These are phyloP conservation scores for Sander vitreus DNA, from an alignment of 2,113 vertebrate species.

Conservation along the genomic window DNA sequence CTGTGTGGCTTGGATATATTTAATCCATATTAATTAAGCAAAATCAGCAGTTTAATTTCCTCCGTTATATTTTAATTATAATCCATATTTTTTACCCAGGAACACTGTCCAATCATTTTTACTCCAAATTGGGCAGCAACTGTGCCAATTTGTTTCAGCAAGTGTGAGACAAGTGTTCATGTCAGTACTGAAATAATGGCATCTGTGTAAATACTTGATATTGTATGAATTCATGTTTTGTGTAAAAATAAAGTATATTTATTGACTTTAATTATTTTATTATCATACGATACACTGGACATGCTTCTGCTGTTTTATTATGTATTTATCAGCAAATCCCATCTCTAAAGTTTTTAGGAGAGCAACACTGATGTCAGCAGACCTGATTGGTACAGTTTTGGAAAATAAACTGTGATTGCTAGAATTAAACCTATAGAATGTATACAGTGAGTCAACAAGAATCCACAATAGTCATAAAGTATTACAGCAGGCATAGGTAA, in stretches of 20 bases:
- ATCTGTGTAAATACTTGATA: constrained; percentile 53
- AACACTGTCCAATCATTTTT: neutral
- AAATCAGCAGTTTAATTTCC: neutral
- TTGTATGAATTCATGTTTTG: constrained; percentile 30
- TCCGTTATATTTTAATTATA: neutral
- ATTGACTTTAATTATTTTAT: constrained; percentile 24
- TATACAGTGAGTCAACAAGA: neutral
- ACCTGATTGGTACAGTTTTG: neutral
- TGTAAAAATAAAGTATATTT: constrained; percentile 71
- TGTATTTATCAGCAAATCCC: constrained; percentile 34
- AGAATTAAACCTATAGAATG: constrained; percentile 2
- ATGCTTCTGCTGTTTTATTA: neutral
- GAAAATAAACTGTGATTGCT: neutral
- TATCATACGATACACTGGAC: neutral
- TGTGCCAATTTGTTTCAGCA: neutral
- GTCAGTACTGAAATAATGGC: constrained; percentile 29
- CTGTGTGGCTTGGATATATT: neutral
- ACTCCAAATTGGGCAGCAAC: neutral
- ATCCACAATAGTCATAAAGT: neutral
- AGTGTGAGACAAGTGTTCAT: neutral
- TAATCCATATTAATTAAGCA: neutral
- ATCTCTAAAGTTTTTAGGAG: constrained; percentile 6
- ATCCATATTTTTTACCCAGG: neutral
- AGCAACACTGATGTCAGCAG: constrained; percentile 12
- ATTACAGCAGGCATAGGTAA: neutral